These are phyloP conservation scores for Agrotis exclamationis DNA, from an alignment of 2,888 invertebrate genomes.

Conservation along the genomic window DNA sequence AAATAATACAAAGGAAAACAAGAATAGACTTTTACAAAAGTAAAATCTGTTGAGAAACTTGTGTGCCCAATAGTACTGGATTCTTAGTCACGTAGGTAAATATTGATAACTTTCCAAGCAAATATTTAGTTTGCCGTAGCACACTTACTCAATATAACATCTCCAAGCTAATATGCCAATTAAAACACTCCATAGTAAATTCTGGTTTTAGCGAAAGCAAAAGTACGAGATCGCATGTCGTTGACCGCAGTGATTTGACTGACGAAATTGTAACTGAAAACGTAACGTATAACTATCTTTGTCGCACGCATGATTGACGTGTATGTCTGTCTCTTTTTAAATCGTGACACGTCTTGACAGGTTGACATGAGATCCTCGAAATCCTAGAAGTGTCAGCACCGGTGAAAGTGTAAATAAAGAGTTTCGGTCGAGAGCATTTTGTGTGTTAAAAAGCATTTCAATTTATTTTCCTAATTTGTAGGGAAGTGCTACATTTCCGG, in stretches of 20 bases:
- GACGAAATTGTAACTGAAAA: constrained; percentile 68
- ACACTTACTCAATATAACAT: constrained; percentile 36
- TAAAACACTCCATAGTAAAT: constrained; percentile 60
- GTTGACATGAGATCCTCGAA: constrained; percentile 73
- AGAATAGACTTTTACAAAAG: constrained; percentile 39
- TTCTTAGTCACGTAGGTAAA: constrained; percentile 46
- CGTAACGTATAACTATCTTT: constrained; percentile 61
- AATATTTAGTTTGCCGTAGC: constrained; percentile 41
- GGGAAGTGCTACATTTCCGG: constrained; percentile 44
- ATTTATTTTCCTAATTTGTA: constrained; percentile 62
- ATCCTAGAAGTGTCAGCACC: constrained; percentile 73
- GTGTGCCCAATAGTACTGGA: constrained; percentile 45
- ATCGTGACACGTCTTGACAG: constrained; percentile 68
- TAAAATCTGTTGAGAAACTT: constrained; percentile 48
- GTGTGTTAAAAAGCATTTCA: constrained; percentile 70
- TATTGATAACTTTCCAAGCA: constrained; percentile 55
- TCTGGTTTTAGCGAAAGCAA: constrained; percentile 80
- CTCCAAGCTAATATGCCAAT: constrained; percentile 53
- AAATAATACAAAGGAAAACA: constrained; percentile 14
- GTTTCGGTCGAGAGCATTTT: constrained; percentile 66
- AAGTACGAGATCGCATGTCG: constrained; percentile 74
- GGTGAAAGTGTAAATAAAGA: constrained; percentile 87
- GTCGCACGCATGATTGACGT: constrained; percentile 53
- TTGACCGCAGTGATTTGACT: constrained; percentile 76
- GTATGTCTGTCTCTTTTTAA: constrained; percentile 63